Conservation (phyloP, 1,140 invertebrate species). For the Drosophila tristis region DNA sequence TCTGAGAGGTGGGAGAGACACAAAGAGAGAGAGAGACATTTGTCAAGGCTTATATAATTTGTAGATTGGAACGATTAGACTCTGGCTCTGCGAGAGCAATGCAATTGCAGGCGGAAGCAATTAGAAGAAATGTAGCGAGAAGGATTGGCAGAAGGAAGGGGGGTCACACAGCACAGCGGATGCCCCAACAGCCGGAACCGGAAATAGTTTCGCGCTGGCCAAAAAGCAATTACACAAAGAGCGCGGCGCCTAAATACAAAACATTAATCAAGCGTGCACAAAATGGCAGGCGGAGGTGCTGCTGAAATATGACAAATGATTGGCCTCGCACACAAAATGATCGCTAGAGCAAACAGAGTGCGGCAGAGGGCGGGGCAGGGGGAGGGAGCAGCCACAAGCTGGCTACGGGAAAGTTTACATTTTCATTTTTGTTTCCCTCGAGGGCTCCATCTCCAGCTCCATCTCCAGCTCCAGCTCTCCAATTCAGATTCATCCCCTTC, state of each 20-base stretch:
- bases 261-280: constrained; percentile 28
- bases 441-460: constrained; percentile 15
- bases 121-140: constrained; percentile 22
- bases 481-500: constrained; percentile 30
- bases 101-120: constrained; percentile 35
- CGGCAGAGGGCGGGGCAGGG: too few species aligned
- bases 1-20: neutral
- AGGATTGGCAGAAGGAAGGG: too few species aligned
- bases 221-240: constrained; percentile 35
- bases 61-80: constrained; percentile 35
- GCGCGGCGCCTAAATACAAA: neutral
- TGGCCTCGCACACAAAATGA: neutral
- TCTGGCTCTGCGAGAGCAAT: constrained; percentile 3
- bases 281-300: neutral
- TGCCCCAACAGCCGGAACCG: constrained; percentile 9
- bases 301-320: constrained; percentile 39
- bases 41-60: constrained; percentile 48
- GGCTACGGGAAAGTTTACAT: constrained; percentile 13
- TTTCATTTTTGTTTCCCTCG: neutral
- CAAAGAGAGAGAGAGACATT: constrained; percentile 10
- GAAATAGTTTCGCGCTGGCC: constrained; percentile 22
- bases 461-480: constrained; percentile 15
- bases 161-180: constrained; percentile 4
- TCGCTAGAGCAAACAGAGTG: neutral
- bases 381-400: neutral